Conservation (phyloP, 2,888 invertebrate genomes). For the Drosophila parthenogenetica region DNA sequence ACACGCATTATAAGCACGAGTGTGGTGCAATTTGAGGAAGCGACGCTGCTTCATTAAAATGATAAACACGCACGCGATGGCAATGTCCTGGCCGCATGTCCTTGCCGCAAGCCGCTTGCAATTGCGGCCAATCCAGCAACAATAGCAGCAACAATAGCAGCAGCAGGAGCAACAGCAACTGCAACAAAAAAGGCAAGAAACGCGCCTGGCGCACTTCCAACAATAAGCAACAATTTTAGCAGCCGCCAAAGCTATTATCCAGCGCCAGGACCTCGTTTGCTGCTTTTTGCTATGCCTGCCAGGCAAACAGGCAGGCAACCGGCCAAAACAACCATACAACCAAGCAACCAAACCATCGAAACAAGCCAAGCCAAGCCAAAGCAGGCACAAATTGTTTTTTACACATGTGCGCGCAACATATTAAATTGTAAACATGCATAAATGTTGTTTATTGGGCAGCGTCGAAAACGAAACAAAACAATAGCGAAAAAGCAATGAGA, state of each 20-base stretch:
- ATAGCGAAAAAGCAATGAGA: slow-evolving; percentile 28
- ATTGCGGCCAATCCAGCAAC: slow-evolving; percentile 61
- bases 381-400: slow-evolving; percentile 69
- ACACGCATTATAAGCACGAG: slow-evolving; percentile 49
- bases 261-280: slow-evolving; percentile 53
- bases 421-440: slow-evolving; percentile 75
- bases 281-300: slow-evolving; percentile 52
- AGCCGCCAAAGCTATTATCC: slow-evolving; percentile 70
- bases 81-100: slow-evolving; percentile 55
- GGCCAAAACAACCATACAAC: slow-evolving; percentile 23
- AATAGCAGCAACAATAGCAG: slow-evolving; percentile 31
- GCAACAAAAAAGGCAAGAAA: slow-evolving; percentile 34
- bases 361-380: slow-evolving; percentile 8
- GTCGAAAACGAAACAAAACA: slow-evolving; percentile 51
- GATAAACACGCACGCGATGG: slow-evolving; percentile 65
- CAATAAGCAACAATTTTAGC: slow-evolving; percentile 68
- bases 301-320: slow-evolving; percentile 35
- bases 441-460: slow-evolving; percentile 68
- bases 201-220: slow-evolving; percentile 65
- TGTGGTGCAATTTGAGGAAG: slow-evolving; percentile 30
- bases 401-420: slow-evolving; percentile 74
- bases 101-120: slow-evolving; percentile 74
- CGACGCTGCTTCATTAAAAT: slow-evolving; percentile 62
- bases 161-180: slow-evolving; percentile 27
- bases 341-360: slow-evolving; percentile 21